Evolutionary conservation across 1,140 invertebrate species (phyloP), one percentile per base, ranked within the genome.

Genomic region (Cyphomyrmex costatus): DNA sequence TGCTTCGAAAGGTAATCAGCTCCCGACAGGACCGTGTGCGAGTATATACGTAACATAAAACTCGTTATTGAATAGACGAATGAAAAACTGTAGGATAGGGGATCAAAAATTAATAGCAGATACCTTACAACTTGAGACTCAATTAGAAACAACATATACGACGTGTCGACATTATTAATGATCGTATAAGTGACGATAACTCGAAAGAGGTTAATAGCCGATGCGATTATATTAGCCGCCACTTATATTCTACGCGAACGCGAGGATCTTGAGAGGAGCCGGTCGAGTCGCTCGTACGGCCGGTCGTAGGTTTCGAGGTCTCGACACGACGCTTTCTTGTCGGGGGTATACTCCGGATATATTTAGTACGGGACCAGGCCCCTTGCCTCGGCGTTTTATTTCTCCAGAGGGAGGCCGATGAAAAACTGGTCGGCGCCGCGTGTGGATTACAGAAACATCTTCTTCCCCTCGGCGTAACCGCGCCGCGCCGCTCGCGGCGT

Each of bases 361-460:
- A 86, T 86, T 84, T 86, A 86, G 85, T 66, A 42, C 66, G 16
- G 46, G 49, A 16, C 16, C 61, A 30, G 68, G 66, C 27, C 70
- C 58, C 68, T 68, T 19, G 36, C 19, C 61, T 46, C 49, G 24
- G 24, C 27, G 71, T 84, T 88, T 87, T 87, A 88, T 88, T 65
- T 56, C 85, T 71, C 85, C 65, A 19, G 16, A 21, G 87, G 53
- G 85, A 87, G 85, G 46, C 33, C 87, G 71, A 88, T 88, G 85
- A 88, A 87, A 88, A 88, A 88, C 86, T 86, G 74, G 46, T 53
- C 73, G 42, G 83, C 73, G 74, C 84, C 68, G 86, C 86, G 86
- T 86, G 86, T 88, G 86, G 85, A 88, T 88, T 88, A 86, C 86
- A 88, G 84, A 74, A 88, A 74, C 78, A 33, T 83, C 87, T 71